These are phyloP conservation scores for Trichopoda pennipes DNA, from an alignment of 2,888 invertebrate genomes.

Conservation along the genomic window DNA sequence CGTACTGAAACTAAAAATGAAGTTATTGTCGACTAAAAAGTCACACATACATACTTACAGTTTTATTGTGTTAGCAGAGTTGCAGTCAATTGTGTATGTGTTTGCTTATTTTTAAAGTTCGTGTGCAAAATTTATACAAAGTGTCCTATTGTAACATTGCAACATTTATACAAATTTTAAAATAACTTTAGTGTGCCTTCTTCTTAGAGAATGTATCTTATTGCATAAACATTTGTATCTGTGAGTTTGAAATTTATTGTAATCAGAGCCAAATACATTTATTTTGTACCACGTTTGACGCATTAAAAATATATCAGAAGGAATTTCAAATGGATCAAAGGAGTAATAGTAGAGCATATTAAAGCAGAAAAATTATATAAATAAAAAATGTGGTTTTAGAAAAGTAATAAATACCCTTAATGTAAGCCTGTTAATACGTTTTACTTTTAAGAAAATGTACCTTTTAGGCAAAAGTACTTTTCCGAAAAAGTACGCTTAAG, in stretches of 20 bases:
- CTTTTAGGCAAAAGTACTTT: not conserved
- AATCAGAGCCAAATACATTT: no score
- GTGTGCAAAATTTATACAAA: constrained; percentile 7
- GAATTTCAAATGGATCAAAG: no score
- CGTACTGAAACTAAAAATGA: not conserved
- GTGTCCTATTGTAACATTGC: constrained; percentile 7
- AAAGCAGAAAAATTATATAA: no score
- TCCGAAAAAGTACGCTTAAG: no score
- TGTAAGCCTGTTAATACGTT: no score
- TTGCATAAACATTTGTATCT: not conserved
- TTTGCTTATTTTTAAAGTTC: not conserved
- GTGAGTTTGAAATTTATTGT: no score
- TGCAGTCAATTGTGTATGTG: not conserved
- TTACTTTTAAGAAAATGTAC: not conserved
- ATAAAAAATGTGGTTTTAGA: not conserved
- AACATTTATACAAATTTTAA: constrained; percentile 38
- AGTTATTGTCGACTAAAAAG: constrained; percentile 15
- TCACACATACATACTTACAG: not conserved
- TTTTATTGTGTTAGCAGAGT: constrained; percentile 13
- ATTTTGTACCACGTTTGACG: no score
- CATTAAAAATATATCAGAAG: no score
- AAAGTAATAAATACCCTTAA: not conserved
- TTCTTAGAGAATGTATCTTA: constrained; percentile 1
- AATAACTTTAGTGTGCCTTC: constrained; percentile 15
- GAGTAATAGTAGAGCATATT: no score